These are phyloP conservation scores for Halcyon malimbica DNA, from an alignment of 2,113 vertebrate species.

Conservation along the genomic window DNA sequence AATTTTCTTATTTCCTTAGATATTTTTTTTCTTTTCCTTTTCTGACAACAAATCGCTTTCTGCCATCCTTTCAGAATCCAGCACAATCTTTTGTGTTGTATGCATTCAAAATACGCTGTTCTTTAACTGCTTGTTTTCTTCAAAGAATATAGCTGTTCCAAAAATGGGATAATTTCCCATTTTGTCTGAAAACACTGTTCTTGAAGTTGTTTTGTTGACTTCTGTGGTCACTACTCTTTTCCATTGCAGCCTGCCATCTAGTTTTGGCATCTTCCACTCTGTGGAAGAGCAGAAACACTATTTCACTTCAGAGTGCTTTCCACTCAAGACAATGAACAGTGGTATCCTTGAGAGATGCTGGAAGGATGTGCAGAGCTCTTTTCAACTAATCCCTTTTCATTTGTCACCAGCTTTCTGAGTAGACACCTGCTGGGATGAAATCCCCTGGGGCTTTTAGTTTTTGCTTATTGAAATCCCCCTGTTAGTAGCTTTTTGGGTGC, in stretches of 20 bases:
- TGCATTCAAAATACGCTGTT: neutral
- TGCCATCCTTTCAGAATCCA: neutral
- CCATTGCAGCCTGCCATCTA: neutral
- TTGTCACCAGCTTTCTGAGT: neutral
- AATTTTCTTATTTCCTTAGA: neutral
- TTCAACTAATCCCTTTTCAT: neutral
- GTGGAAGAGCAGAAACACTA: neutral
- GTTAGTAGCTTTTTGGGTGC: neutral
- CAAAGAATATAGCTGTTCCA: neutral
- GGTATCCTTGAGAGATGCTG: neutral
- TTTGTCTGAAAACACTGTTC: neutral
- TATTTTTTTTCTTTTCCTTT: neutral
- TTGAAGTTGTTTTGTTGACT: neutral
- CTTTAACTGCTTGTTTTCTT: neutral
- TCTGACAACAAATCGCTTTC: neutral
- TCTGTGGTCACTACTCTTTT: neutral
- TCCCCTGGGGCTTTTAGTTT: neutral
- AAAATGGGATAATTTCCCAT: neutral
- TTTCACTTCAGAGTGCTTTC: neutral
- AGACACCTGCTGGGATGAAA: neutral
- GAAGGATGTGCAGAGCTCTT: neutral
- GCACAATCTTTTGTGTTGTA: neutral
- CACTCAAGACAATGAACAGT: neutral
- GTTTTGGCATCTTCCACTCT: neutral
- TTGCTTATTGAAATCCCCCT: neutral